Evolutionary conservation across 2,797 vertebrate genomes (phyloP), one percentile per base, ranked within the genome.

Genomic region (Gambelia wislizenii): DNA sequence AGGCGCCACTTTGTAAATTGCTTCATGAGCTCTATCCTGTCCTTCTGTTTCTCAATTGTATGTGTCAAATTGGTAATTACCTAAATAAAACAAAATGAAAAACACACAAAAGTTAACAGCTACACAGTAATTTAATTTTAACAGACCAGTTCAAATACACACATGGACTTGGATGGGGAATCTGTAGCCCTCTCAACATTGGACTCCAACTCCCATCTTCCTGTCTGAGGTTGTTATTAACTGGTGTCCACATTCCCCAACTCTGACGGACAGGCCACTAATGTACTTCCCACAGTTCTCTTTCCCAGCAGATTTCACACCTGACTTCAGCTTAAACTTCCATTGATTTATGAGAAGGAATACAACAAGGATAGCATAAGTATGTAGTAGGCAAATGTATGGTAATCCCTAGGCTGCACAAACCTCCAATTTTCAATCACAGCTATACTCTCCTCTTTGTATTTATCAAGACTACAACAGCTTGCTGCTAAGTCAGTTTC

Each of bases 1-100:
- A 98, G 95, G 93, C 98, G 97, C 99, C 99, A 99, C 84, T 97
- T 96, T 0, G 97, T 98, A 96, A 99, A 98, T 39, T 91, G 97
- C 93, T 94, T 98, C 98, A 98, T 98, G 95, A 98, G 93, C 92
- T 98, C 98, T 92, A 95, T 90, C 93, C 97, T 98, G 90, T 98
- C 97, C 95, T 98, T 99, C 89, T 99, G 98, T 93, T 97, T 98
- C 92, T 98, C 97, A 95, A 98, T 91, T 64, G 98, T 98, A 84
- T 96, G 96, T 75, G 96, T 98, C 96, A 99, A 97, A 94, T 98
- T 99, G 89, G 92, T 91, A 82, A 99, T 99, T 91, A 99, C 98
- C 99, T 99, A 95, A 93, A 94, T 44, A 87, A 30, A 44, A 93
- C 93, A 94, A 49, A 76, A 25, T 36, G 33, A 33, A 72, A 59